A percentile compares a stretch with the other conserved stretches of the same genome.
phyloP scores from a whole-genome alignment of 2,113 vertebrate species.

The Erythrocercus mccallii region DNA sequence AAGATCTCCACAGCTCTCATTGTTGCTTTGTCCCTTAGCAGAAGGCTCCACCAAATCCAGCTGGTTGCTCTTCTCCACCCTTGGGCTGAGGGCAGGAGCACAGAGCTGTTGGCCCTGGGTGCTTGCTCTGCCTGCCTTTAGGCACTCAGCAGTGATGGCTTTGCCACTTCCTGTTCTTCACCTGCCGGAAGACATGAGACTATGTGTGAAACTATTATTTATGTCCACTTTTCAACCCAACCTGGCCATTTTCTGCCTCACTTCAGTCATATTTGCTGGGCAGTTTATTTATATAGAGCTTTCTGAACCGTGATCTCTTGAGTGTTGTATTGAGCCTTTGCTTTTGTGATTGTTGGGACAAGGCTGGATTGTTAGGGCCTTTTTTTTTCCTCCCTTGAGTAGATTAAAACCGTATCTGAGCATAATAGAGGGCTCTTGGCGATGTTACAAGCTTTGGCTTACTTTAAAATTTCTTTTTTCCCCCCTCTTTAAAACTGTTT shows the following conservation, averaged over 20 bases:
- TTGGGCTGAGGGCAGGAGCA: neutral
- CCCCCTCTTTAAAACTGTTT: neutral
- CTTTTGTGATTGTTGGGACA: neutral
- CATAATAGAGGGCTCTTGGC: neutral
- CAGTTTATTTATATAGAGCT: neutral
- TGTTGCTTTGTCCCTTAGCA: neutral
- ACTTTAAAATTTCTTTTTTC: neutral
- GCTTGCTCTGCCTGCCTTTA: neutral
- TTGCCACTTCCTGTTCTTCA: fast-evolving
- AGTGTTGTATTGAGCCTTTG: neutral
- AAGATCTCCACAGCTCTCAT: neutral
- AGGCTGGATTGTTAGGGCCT: neutral
- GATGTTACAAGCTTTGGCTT: neutral
- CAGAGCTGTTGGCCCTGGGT: neutral
- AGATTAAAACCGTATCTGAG: neutral
- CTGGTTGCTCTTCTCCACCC: neutral
- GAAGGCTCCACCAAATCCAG: neutral
- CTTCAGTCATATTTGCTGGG: fast-evolving
- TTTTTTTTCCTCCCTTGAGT: neutral
- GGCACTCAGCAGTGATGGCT: fast-evolving
- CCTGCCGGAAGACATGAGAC: fast-evolving
- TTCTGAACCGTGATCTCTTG: neutral
- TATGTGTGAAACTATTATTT: fast-evolving
- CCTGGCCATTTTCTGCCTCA: neutral
- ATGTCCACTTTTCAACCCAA: neutral